Conservation (phyloP, 2,113 vertebrate species). For the Pelvicachromis taeniatus region DNA sequence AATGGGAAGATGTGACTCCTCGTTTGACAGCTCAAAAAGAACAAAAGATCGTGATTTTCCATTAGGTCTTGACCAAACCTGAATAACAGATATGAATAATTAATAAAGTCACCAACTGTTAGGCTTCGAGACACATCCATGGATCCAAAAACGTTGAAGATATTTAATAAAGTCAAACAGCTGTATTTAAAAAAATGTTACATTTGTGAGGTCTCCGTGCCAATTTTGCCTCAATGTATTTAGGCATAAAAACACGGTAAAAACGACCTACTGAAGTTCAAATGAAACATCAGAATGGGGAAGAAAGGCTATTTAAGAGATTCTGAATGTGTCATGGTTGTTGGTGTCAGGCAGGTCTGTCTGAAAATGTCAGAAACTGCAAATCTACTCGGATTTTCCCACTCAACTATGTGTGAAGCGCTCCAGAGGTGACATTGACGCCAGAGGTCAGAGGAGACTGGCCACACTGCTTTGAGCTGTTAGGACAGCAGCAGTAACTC, state of each 20-base stretch:
- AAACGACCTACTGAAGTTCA: background rate
- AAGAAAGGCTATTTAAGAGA: background rate
- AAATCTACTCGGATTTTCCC: background rate
- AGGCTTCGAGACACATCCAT: background rate
- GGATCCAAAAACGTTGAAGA: background rate
- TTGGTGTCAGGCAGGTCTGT: background rate
- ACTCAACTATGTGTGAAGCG: background rate
- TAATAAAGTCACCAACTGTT: background rate
- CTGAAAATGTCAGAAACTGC: background rate
- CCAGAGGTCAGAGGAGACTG: background rate
- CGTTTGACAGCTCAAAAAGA: background rate
- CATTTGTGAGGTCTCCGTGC: background rate
- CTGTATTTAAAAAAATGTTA: background rate
- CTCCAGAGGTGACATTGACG: background rate
- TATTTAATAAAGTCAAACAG: background rate
- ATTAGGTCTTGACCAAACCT: background rate
- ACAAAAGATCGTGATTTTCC: background rate
- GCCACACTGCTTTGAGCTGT: background rate
- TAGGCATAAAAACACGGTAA: background rate
- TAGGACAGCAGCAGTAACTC: background rate
- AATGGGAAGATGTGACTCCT: background rate
- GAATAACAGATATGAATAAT: background rate
- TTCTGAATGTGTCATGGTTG: background rate
- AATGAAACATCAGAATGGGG: background rate
- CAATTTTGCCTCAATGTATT: background rate